phyloP scores from a whole-genome alignment of 92 coral and sea anemone species.

The Actinostola sp. region DNA sequence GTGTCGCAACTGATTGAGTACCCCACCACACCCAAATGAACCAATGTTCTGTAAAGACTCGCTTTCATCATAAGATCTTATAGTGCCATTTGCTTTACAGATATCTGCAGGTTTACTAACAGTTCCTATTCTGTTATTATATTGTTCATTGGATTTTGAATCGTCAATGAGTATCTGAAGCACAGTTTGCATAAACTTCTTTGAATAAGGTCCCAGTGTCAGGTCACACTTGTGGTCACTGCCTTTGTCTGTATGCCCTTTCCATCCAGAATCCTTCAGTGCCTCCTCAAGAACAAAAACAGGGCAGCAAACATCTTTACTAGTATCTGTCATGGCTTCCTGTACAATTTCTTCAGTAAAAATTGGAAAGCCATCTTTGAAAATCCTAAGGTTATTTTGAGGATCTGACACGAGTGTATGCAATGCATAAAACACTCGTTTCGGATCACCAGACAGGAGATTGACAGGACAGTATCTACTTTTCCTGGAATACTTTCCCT shows the following conservation, averaged over 20 bases:
- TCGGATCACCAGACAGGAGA: constrained; percentile 71
- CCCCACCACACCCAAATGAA: constrained; percentile 75
- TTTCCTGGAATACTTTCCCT: constrained; percentile 70
- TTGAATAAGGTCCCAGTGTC: constrained; percentile 44
- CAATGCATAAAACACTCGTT: constrained; percentile 75
- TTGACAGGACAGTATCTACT: constrained; percentile 94
- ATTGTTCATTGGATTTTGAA: constrained; percentile 47
- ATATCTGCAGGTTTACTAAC: not conserved
- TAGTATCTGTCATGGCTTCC: constrained; percentile 1
- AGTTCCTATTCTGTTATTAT: constrained; percentile 16
- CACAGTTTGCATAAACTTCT: constrained; percentile 54
- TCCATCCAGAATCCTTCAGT: constrained; percentile 29
- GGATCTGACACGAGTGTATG: constrained; percentile 79
- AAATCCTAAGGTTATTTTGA: constrained; percentile 88
- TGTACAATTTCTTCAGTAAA: constrained; percentile 72
- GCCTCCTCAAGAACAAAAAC: constrained; percentile 45
- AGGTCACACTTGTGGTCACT: constrained; percentile 38
- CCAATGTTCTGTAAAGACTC: not conserved
- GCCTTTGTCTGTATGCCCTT: not conserved
- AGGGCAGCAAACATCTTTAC: constrained; percentile 34
- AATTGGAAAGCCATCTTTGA: constrained; percentile 73
- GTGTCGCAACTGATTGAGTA: constrained; percentile 58
- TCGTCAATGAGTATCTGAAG: constrained; percentile 80
- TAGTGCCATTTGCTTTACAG: constrained; percentile 10
- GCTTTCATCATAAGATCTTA: not conserved